Conservation (phyloP, 2,113 vertebrate species). For the Lepisosteus osseus region DNA sequence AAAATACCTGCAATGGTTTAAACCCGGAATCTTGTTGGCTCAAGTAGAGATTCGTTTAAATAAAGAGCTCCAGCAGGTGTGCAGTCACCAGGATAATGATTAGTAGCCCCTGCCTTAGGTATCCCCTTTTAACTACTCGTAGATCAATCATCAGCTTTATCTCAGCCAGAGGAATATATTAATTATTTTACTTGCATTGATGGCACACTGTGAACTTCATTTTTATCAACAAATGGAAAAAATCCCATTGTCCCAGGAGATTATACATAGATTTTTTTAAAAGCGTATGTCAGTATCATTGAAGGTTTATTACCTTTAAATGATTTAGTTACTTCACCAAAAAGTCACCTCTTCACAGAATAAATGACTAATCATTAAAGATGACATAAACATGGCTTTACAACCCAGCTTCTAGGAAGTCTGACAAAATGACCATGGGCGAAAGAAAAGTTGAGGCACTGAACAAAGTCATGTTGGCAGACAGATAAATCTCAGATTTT, state of each 20-base stretch:
- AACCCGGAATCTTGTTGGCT: no score
- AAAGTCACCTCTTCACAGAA: conserved; percentile 55
- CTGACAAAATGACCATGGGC: conserved; percentile 55
- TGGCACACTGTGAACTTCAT: background rate
- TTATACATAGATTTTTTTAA: conserved; percentile 67
- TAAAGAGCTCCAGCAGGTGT: no score
- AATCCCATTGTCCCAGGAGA: conserved; percentile 3
- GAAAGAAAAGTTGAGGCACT: conserved; percentile 61
- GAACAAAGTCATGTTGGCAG: conserved; percentile 63
- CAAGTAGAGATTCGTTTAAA: no score
- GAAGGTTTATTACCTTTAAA: conserved; percentile 71
- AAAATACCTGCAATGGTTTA: no score
- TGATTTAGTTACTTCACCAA: conserved; percentile 43
- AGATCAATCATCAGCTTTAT: background rate
- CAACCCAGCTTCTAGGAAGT: conserved; percentile 40
- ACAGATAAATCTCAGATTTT: conserved; percentile 61
- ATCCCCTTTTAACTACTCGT: no score
- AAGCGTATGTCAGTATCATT: conserved; percentile 72
- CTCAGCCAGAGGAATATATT: background rate
- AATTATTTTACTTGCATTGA: background rate
- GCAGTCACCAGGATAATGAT: no score
- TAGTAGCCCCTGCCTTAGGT: no score
- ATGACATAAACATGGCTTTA: conserved; percentile 54
- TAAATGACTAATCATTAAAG: conserved; percentile 71
- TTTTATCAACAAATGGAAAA: background rate